Conservation (phyloP, 2,797 vertebrate species). For the Threskiornis aethiopicus region DNA sequence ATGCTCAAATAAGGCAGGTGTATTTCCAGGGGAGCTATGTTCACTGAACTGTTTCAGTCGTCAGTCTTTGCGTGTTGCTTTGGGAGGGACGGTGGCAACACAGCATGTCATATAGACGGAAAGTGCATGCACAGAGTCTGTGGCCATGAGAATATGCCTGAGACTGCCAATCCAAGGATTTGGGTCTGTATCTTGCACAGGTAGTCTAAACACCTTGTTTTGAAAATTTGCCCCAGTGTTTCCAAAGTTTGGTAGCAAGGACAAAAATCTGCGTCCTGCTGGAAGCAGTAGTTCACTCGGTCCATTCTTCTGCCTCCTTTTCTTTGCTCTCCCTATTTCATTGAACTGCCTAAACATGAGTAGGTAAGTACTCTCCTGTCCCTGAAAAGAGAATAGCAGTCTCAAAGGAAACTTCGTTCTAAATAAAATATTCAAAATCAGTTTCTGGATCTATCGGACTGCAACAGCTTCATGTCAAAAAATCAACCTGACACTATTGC, state of each 20-base stretch:
- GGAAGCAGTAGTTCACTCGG: background rate
- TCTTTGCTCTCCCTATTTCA: background rate
- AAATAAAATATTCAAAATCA: background rate
- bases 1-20: background rate
- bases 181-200: background rate
- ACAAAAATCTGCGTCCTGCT: background rate
- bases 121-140: no score
- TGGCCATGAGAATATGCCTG: background rate
- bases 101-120: accelerated
- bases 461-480: background rate
- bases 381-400: background rate
- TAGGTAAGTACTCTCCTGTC: background rate
- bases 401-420: background rate
- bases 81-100: background rate
- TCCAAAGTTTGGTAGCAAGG: background rate
- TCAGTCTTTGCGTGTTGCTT: background rate
- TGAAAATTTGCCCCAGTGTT: background rate
- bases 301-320: background rate
- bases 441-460: background rate
- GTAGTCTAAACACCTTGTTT: background rate
- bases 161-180: background rate
- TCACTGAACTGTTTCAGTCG: background rate
- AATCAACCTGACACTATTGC: background rate
- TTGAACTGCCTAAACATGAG: background rate
- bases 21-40: background rate